phyloP scores from a whole-genome alignment of 2,888 invertebrate species.

The Dryobotodes eremita region DNA sequence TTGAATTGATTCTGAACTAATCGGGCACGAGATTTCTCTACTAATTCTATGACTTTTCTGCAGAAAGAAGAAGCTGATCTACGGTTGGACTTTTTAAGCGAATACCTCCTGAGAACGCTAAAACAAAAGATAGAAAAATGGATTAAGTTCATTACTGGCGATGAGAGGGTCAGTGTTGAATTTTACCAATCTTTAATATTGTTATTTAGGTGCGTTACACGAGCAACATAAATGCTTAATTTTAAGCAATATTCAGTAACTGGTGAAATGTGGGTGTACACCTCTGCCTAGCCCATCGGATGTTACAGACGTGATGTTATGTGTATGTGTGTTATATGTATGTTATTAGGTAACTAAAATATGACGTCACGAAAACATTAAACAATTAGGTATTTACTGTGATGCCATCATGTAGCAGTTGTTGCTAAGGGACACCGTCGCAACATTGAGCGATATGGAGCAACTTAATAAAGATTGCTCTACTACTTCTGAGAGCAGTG shows the following conservation, averaged over 20 bases:
- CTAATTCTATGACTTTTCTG: neutral
- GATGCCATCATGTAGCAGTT: neutral
- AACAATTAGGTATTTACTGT: neutral
- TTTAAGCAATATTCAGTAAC: neutral
- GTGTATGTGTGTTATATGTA: neutral
- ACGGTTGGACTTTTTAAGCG: constrained; percentile 95
- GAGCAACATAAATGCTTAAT: neutral
- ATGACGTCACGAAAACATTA: neutral
- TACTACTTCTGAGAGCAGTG: neutral
- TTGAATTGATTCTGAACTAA: neutral
- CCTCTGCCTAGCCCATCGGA: neutral
- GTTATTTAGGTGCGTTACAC: neutral
- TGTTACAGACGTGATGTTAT: neutral
- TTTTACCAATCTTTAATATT: neutral
- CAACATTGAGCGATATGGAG: neutral
- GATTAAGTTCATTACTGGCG: constrained; percentile 95
- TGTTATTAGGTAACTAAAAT: neutral
- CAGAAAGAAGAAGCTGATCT: constrained; percentile 90
- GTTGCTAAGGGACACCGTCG: neutral
- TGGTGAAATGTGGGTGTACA: neutral
- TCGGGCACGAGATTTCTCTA: neutral
- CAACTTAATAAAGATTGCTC: neutral
- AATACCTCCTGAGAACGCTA: constrained; percentile 93
- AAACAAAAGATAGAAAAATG: constrained; percentile 97
- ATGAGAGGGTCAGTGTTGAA: constrained; percentile 90